Evolutionary conservation across 2,888 invertebrate species (phyloP).

Genomic region (Cephus pulcher): DNA sequence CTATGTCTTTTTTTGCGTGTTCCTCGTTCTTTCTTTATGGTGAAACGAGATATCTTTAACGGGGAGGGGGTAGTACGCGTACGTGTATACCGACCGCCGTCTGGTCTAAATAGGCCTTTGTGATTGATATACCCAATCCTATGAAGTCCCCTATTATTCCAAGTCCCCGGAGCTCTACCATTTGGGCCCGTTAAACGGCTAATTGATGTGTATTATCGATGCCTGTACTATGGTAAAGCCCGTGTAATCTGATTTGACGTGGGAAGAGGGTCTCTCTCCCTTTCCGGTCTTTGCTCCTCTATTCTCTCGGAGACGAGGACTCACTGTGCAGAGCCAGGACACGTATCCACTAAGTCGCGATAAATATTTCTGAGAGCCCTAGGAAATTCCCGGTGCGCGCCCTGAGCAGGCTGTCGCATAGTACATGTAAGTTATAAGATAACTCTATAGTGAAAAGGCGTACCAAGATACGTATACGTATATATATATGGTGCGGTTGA

Average conservation of each 20-base stretch:
- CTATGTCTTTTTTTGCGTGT: constrained; percentile 13
- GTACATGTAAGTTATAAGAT: background rate
- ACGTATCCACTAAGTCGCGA: background rate
- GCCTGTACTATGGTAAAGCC: background rate
- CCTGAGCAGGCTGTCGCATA: background rate
- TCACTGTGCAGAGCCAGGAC: background rate
- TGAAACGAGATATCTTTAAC: constrained; percentile 16
- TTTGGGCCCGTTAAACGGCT: constrained; percentile 13
- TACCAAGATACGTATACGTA: background rate
- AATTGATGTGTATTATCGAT: constrained; percentile 16
- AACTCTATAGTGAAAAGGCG: background rate
- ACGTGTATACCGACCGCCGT: background rate
- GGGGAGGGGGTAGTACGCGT: background rate
- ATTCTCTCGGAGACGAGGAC: background rate
- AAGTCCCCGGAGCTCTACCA: constrained; percentile 14
- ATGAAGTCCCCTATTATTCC: constrained; percentile 16
- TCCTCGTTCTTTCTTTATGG: constrained; percentile 19
- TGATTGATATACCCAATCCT: constrained; percentile 21
- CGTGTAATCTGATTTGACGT: constrained; percentile 5
- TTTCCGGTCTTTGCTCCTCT: background rate
- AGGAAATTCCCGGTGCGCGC: background rate
- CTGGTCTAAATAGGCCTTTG: constrained; percentile 16
- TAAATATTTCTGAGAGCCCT: background rate
- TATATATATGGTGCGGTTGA: background rate
- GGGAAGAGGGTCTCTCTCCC: constrained; percentile 1